Base-by-base conservation (phyloP, 2,113 vertebrate genomes). In the Sinocyclocheilus rhinocerous region DNA sequence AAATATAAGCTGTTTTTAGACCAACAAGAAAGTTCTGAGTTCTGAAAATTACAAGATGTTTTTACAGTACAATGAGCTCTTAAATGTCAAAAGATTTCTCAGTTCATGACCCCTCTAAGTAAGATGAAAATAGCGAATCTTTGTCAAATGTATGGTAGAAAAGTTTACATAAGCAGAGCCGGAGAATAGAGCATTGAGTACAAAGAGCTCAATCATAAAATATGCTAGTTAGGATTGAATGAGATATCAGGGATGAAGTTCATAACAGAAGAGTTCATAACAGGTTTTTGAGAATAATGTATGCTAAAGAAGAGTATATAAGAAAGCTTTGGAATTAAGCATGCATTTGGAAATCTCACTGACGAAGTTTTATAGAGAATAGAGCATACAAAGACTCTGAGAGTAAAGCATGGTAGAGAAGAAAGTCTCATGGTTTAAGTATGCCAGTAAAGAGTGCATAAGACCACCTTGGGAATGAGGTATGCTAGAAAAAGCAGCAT, bases 381-480 rank as follows among this genome's bases (percentile, higher is more conserved):
- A 20, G 48, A 29, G 18, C 48, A 33, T 55, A 20, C 26, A 9
- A 57, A 4, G 18, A 55, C 2, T 15, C 24, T 52, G 48, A 26
- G 50, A 33, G 26, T 33, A 39, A 39, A 70, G 69, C 36, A 20
- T 72, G 33, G 33, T 22, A 39, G 33, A 72, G 57, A 72, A 39
- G 33, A 39, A 70, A n/a, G 20, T 61, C 57, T n/a, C 20, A 61
- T n/a, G 9, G 55, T 59, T 59, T 59, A 22, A 22, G 55, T 22
- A 22, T 61, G 20, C 57, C 63, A 26, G 13, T 55, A 61, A 59
- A 75, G 29, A 65, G n/a, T 48, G 48, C 18, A 80, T 24, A 52
- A 72, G 42, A 63, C 83, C 22, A 83, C 12, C 55, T 13, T 72
- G 26, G 55, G 85, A 81, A 84, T 84, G 26, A 81, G 39, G 50